Percentiles rank a stretch among this genome's conserved stretches.
Conservation (phyloP, 2,888 invertebrate genomes). For the Phortica magna region DNA sequence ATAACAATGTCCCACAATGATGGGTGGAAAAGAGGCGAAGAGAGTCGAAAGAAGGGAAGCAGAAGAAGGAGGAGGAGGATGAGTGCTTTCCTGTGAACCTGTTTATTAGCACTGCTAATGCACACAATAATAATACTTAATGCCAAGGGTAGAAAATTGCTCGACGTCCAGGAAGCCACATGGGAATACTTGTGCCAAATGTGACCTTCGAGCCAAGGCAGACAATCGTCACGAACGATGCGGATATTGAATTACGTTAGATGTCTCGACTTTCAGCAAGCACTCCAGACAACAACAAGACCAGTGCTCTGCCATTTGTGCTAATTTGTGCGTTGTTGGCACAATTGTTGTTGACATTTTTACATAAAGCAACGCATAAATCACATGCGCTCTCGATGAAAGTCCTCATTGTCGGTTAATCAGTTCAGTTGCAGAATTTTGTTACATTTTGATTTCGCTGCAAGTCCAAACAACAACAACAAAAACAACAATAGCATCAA, state of each 20-base stretch:
- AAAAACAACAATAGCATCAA: too few relatives aligned
- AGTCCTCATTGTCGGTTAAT: conserved; percentile 64
- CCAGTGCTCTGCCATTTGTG: conserved; percentile 48
- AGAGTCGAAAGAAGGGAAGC: neutral
- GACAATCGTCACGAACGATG: conserved; percentile 30
- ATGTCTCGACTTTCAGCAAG: conserved; percentile 73
- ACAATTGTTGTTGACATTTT: conserved; percentile 73
- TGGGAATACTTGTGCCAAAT: conserved; percentile 75
- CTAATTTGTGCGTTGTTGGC: conserved; percentile 62
- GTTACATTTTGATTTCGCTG: conserved; percentile 43
- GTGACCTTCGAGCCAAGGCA: conserved; percentile 69
- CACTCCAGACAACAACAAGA: conserved; percentile 1
- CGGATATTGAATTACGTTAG: conserved; percentile 70
- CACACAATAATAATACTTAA: conserved; percentile 71
- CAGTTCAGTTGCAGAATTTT: conserved; percentile 54
- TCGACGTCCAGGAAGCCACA: conserved; percentile 55
- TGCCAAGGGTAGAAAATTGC: conserved; percentile 72
- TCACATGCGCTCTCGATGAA: conserved; percentile 62
- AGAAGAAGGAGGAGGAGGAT: conserved; percentile 33
- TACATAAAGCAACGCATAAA: conserved; percentile 67
- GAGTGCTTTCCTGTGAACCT: conserved; percentile 67
- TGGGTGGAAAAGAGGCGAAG: conserved; percentile 14
- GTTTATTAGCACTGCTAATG: conserved; percentile 76
- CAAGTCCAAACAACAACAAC: conserved; percentile 18
- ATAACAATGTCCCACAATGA: conserved; percentile 16